Base-by-base conservation (phyloP, 2,113 vertebrate genomes). In the Lepisosteus oculatus region DNA sequence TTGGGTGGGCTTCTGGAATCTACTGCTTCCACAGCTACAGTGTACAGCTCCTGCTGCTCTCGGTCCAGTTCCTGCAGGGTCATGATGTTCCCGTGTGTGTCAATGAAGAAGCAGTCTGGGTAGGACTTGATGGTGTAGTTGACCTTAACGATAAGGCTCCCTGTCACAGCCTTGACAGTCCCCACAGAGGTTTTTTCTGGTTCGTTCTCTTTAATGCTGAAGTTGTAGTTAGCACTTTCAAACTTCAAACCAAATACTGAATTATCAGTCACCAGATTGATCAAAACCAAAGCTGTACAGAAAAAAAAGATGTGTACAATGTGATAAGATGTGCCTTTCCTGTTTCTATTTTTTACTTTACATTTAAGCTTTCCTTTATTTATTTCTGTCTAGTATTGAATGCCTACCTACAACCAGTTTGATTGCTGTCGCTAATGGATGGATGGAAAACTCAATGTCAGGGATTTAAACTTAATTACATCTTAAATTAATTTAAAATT, bases 1-100 rank as follows among this genome's bases (percentile, higher is more conserved):
- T 83, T 89, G 15, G 88, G 83, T 14, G 91, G 91, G 41, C 45
- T 15, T 69, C 75, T 76, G 0, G 84, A 88, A 79, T 93, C 92
- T 72, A 81, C 73, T 5, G 92, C 93, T 78, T 91, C 80, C 74
- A 93, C 87, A 0, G 84, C 65, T 70, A 94, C 47, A 72, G 81
- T 77, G 84, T 88, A 93, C 57, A 83, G 80, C 65, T 92, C 87
- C 3, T 81, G 17, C 9, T 84, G 11, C 14, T 94, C 93, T 70
- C 78, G 85, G 76, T 95, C 85, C 65, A 95, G 81, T 0, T 0
- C 0, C 1, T 3, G 8, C 0, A 67, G 77, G 55, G 89, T 78
- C 59, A 61, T 9, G 2, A 94, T 80, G 59, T 29, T 72, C 3
- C 93, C 93, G 2, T 69, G 70, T 13, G 74, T n/a, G 42, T 75